phyloP scores from a whole-genome alignment of 2,797 vertebrate genomes.

The Myotis myotis region DNA sequence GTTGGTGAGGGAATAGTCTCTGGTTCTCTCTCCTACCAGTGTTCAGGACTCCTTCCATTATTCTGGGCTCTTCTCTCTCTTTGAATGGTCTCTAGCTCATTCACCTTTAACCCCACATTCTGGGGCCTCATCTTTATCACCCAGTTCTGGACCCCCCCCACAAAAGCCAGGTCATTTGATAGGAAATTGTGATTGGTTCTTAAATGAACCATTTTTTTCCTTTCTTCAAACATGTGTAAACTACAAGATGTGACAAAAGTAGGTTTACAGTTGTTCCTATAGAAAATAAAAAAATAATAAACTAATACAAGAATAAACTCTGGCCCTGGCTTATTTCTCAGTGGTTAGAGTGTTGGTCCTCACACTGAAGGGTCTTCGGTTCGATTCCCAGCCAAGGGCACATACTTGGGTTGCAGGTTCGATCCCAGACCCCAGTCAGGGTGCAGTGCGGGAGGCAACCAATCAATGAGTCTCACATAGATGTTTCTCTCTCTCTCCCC shows the following conservation, averaged over 20 bases:
- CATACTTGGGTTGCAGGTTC: no score
- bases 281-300: not conserved
- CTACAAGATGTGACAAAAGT: not conserved
- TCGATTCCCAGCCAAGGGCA: no score
- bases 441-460: no score
- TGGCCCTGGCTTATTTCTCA: no score
- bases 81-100: not conserved
- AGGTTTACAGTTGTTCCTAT: not conserved
- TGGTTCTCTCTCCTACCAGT: not conserved
- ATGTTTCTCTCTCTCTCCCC: no score
- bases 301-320: not conserved
- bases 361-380: no score
- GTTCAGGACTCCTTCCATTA: not conserved
- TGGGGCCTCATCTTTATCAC: not conserved
- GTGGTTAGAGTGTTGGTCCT: no score
- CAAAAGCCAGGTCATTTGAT: not conserved
- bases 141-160: rapidly evolving
- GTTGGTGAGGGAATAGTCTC: not conserved
- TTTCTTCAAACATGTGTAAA: not conserved
- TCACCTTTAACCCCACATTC: not conserved
- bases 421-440: no score
- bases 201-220: not conserved
- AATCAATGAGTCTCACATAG: no score
- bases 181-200: not conserved
- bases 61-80: not conserved